Percentiles rank a stretch among this genome's conserved stretches.
Conservation (phyloP, 2,113 vertebrate species). For the Calidris pygmaea region DNA sequence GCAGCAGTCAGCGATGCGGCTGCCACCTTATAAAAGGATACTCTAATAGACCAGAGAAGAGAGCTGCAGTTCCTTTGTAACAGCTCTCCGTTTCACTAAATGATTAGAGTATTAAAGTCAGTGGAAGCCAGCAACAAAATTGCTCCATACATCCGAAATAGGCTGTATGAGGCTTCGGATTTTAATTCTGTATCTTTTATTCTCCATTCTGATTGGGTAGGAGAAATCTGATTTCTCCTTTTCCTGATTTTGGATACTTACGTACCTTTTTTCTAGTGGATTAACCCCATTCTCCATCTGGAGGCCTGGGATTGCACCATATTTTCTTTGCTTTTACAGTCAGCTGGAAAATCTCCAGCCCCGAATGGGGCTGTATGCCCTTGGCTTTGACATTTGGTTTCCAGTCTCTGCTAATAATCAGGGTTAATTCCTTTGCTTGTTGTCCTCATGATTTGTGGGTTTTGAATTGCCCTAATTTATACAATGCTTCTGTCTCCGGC, state of each 20-base stretch:
- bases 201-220: slow-evolving; percentile 4
- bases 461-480: slow-evolving; percentile 45
- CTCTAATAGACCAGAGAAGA: background rate
- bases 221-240: slow-evolving; percentile 42
- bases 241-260: slow-evolving; percentile 44
- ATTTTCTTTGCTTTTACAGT: slow-evolving; percentile 43
- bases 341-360: slow-evolving; percentile 20
- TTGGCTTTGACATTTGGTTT: slow-evolving; percentile 56
- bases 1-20: background rate
- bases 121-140: background rate
- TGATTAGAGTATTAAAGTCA: background rate
- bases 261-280: slow-evolving; percentile 10
- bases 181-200: slow-evolving; percentile 26
- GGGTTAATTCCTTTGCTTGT: slow-evolving; percentile 49
- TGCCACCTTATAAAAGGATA: background rate
- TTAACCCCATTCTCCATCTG: slow-evolving; percentile 66
- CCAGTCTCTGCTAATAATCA: slow-evolving; percentile 36
- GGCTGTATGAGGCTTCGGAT: background rate
- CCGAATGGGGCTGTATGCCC: background rate
- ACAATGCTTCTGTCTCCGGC: background rate
- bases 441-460: background rate
- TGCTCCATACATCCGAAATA: background rate
- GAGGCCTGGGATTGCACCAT: slow-evolving; percentile 13
- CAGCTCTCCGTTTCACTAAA: background rate
- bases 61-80: background rate